Base-by-base conservation (phyloP, 2,113 vertebrate genomes). In the Chelonoidis abingdonii region DNA sequence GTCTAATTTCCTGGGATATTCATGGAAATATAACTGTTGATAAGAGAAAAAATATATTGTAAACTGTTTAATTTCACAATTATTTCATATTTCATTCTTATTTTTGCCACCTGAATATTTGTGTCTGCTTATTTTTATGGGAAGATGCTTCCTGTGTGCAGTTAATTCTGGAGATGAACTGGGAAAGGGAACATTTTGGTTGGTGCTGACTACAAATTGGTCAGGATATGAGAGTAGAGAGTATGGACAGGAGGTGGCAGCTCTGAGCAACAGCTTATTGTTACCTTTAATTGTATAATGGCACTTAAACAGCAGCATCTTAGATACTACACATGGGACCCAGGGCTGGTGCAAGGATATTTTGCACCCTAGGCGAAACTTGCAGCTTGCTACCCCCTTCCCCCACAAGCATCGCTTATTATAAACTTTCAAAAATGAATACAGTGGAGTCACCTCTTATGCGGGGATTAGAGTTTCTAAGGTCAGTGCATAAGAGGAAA, bases 171-270 rank as follows among this genome's bases (percentile, higher is more conserved):
- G 53, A 41, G 80, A 57, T 29, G 54, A 52, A 75, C 19, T 9
- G 14, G 9, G 10, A 38, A 35, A 19, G 54, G 57, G 27, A 92
- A 17, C 56, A 8, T 14, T 76, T 14, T 29, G n/a, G 29, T 24
- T 21, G 72, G 10, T 76, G 72, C 7, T 38, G 52, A 87, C 83
- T 88, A 35, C 8, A 41, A 0, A 31, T 35, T 24, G 65, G 56
- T 2, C 13, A 7, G 21, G 3, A 72, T 72, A 27, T 49, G 59
- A 10, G 24, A 80, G 2, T 3, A 35, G 76, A 54, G 62, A 24
- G 79, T 89, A 24, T n/a, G 57, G 88, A 93, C 96, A 96, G 95
- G 82, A 97, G 97, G 88, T 97, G 97, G 97, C 96, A 96, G 96
- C 10, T 92, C 94, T 87, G 97, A 95, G 96, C 89, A 95, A 84